Conservation (phyloP, 2,888 invertebrate genomes). For the Mallateleia sp. region DNA sequence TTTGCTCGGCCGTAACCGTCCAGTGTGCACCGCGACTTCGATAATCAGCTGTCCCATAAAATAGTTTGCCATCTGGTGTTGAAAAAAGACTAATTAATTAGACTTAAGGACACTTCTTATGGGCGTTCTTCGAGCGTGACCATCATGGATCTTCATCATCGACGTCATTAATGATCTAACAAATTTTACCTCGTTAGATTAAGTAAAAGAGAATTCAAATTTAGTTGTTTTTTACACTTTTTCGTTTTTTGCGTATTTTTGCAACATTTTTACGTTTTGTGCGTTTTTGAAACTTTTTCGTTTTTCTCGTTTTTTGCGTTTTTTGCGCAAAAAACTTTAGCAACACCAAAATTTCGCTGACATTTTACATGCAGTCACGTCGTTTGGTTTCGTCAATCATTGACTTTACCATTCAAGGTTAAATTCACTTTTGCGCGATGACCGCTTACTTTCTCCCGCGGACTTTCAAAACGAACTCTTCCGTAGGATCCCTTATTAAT, state of each 20-base stretch:
- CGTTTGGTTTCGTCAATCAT: constrained; percentile 49
- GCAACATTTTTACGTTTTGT: too few species aligned
- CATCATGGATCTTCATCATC: constrained; percentile 18
- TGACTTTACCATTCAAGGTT: constrained; percentile 53
- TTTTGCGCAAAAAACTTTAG: too few species aligned
- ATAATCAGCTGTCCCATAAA: neutral
- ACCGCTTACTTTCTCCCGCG: constrained; percentile 30
- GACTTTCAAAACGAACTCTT: constrained; percentile 56
- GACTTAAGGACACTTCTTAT: neutral
- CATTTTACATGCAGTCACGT: too few species aligned
- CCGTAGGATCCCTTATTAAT: constrained; percentile 52
- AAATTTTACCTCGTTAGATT: constrained; percentile 1
- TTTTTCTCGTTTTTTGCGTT: too few species aligned
- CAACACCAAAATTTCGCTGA: too few species aligned
- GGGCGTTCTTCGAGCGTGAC: neutral
- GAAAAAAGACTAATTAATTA: neutral
- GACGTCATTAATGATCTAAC: neutral
- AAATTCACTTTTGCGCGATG: constrained; percentile 41
- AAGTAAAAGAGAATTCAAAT: too few species aligned
- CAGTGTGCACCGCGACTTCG: neutral
- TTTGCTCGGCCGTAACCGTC: neutral
- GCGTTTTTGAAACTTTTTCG: too few species aligned
- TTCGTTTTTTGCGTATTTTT: too few species aligned
- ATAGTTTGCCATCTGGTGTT: neutral
- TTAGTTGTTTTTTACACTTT: too few species aligned